Conservation (phyloP, 2,888 invertebrate genomes). For the Drosophila stalkeri region DNA sequence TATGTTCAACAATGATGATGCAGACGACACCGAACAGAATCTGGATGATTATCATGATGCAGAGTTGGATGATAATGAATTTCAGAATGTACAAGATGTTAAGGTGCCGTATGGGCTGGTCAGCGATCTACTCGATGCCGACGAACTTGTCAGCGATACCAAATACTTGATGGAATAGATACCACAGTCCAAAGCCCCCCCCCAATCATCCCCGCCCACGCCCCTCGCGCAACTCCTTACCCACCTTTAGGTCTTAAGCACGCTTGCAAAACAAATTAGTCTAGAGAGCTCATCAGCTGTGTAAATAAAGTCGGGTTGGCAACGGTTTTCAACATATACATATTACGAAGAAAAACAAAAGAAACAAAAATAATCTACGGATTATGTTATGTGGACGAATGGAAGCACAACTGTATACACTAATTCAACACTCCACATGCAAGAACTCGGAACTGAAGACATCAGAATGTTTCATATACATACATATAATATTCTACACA, state of each 20-base stretch:
- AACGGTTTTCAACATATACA: constrained; percentile 40
- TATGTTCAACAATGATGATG: constrained; percentile 67
- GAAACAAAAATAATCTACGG: constrained; percentile 3
- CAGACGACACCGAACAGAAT: constrained; percentile 29
- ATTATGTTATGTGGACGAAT: neutral
- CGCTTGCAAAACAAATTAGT: constrained; percentile 40
- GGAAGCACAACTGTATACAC: constrained; percentile 39
- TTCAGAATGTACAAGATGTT: constrained; percentile 47
- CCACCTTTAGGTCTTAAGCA: constrained; percentile 15
- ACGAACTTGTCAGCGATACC: constrained; percentile 58
- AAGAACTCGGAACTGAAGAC: neutral
- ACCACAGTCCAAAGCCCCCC: neutral
- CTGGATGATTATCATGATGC: constrained; percentile 43
- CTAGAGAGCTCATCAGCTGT: constrained; percentile 43
- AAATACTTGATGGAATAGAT: constrained; percentile 62
- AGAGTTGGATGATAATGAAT: constrained; percentile 56
- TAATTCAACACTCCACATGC: neutral
- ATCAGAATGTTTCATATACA: neutral
- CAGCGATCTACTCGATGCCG: constrained; percentile 50
- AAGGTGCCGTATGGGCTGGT: constrained; percentile 56
- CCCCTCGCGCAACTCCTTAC: neutral
- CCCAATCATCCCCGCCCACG: neutral
- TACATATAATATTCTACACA: too few relatives aligned
- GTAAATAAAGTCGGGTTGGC: constrained; percentile 59
- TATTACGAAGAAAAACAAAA: neutral